Percentiles rank a stretch among this genome's conserved stretches.
phyloP scores from a whole-genome alignment of 53 echinoderm and acorn worm species.

The Astropecten irregularis region DNA sequence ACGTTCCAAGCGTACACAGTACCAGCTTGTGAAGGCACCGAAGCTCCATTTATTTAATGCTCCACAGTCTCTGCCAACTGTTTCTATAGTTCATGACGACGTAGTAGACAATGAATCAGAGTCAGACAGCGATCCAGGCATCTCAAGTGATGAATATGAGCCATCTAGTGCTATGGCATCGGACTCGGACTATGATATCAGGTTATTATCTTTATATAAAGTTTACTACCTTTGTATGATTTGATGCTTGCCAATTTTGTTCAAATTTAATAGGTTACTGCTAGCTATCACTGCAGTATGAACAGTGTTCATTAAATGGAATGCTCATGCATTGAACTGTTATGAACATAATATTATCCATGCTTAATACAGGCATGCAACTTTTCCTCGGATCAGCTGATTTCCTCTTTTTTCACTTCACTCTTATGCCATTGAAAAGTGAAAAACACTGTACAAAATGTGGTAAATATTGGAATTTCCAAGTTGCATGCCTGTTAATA shows the following conservation, averaged over 20 bases:
- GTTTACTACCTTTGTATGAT: neutral
- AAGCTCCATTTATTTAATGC: neutral
- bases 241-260: neutral
- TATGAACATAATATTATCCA: neutral
- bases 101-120: neutral
- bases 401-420: no score
- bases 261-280: neutral
- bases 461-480: no score
- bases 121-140: neutral
- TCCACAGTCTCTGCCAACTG: neutral
- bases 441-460: no score
- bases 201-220: neutral
- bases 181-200: constrained; percentile 1
- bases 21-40: neutral
- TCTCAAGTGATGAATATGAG: neutral
- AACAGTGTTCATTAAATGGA: neutral
- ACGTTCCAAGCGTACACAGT: neutral
- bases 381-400: no score
- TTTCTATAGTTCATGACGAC: neutral
- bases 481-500: neutral
- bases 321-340: neutral
- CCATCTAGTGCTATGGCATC: constrained; percentile 1
- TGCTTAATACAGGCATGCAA: neutral
- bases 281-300: neutral
- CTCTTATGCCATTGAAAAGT: no score